Evolutionary conservation across 2,888 invertebrate species (phyloP).

Genomic region (Drosophila multiciliata): DNA sequence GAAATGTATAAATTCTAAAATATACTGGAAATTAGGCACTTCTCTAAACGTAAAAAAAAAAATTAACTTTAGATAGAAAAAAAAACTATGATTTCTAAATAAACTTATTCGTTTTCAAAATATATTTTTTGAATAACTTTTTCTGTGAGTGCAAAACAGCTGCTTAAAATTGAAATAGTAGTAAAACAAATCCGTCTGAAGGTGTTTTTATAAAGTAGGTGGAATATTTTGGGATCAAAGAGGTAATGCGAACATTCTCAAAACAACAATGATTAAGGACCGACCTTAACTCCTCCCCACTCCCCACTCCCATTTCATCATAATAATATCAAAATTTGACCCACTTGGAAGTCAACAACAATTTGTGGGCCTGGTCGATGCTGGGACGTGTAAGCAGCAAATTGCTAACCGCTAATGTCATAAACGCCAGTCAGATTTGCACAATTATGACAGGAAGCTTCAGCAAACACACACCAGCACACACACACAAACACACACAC

Average conservation of each 20-base stretch:
- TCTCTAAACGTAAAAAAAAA: no score
- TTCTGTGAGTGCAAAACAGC: neutral
- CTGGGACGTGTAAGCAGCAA: slow-evolving; percentile 37
- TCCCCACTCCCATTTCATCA: neutral
- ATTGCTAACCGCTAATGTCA: slow-evolving; percentile 65
- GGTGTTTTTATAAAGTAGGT: neutral
- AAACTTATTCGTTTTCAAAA: no score
- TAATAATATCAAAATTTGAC: neutral
- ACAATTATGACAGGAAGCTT: slow-evolving; percentile 71
- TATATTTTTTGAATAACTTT: neutral
- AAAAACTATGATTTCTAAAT: no score
- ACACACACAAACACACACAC: slow-evolving; percentile 2
- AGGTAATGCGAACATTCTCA: neutral
- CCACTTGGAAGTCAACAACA: slow-evolving; percentile 8
- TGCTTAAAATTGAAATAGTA: neutral
- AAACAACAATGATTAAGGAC: neutral
- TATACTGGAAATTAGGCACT: no score
- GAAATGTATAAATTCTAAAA: no score
- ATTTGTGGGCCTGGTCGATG: slow-evolving; percentile 1
- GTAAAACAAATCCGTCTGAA: neutral
- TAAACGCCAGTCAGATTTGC: slow-evolving; percentile 68
- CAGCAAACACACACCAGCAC: slow-evolving; percentile 13
- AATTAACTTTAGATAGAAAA: no score
- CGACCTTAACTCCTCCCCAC: neutral
- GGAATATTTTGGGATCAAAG: neutral